Conservation (phyloP, 92 coral and sea anemone species). For the Epizoanthus rinbou region DNA sequence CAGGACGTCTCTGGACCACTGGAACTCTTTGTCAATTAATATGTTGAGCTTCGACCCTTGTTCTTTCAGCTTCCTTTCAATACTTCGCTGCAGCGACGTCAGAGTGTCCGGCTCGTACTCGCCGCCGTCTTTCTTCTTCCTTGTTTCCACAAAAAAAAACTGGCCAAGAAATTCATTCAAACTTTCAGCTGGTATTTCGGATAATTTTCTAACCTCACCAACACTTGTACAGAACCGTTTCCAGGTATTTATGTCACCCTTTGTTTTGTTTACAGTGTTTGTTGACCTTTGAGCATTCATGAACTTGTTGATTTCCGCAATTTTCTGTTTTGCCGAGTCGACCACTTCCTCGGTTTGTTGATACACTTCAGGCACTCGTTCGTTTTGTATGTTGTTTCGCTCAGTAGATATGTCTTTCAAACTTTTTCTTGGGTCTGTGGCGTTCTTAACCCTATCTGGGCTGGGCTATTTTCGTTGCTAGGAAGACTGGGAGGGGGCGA, state of each 20-base stretch:
- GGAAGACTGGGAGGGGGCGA: too few relatives aligned
- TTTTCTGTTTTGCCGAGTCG: neutral
- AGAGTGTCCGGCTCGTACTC: slow-evolving; percentile 42
- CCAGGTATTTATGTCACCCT: slow-evolving; percentile 26
- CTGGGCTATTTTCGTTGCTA: too few relatives aligned
- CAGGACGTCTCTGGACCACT: slow-evolving; percentile 21
- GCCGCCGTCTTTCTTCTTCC: slow-evolving; percentile 28
- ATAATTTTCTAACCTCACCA: slow-evolving; percentile 18
- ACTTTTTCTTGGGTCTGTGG: too few relatives aligned
- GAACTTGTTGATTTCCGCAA: too few relatives aligned
- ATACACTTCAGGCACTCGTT: too few relatives aligned
- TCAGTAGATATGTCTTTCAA: too few relatives aligned
- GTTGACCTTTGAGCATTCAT: too few relatives aligned
- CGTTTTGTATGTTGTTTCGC: too few relatives aligned
- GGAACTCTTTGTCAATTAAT: slow-evolving; percentile 21
- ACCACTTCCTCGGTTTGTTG: too few relatives aligned
- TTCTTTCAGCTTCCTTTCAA: slow-evolving; percentile 27
- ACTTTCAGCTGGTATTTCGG: slow-evolving; percentile 18
- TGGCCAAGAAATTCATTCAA: slow-evolving; percentile 3
- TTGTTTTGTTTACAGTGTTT: neutral
- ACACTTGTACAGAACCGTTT: slow-evolving; percentile 18
- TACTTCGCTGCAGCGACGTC: slow-evolving; percentile 34
- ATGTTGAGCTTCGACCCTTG: slow-evolving; percentile 5
- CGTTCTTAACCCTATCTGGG: too few relatives aligned
- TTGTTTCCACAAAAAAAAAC: slow-evolving; percentile 34